Evolutionary conservation across 53 echinoderm and acorn worm genomes (phyloP), one percentile per base, ranked within the genome.

Genomic region (Holothuria leucospilota): DNA sequence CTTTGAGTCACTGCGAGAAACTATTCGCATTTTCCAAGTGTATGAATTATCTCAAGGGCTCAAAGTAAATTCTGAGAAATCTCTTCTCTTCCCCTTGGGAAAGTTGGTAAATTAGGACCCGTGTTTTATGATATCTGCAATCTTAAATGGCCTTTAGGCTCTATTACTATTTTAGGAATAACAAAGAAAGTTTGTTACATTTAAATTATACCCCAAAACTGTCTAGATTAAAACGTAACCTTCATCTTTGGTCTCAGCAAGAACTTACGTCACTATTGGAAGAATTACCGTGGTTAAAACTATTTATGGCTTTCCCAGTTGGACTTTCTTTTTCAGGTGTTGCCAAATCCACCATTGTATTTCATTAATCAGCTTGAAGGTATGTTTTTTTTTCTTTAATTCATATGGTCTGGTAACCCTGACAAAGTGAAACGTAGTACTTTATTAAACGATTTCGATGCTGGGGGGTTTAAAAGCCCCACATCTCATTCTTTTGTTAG

Each of bases 201-300:
- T 23, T 77, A 9, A 52, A 77, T 23, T 59, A 12, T 28, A 53
- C 26, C 2, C 78, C 39, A 16, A 78, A 78, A 21, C 59, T 78
- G 1, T 78, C 58, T 16, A 1, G 78, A 1, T 56, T 78, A 4
- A 78, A 56, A 11, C 15, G 58, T 78, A 25, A 24, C 16, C 25
- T 78, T 0, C 9, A 16, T 56, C 15, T 58, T 13, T 58, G 27
- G 59, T 78, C 78, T 27, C 53, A 59, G 3, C 25, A 59, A 1
- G 78, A 78, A 28, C 59, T 78, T 12, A 56, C 78, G 10, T 2
- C n/a, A n/a, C 58, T 12, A 78, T 78, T 18, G 59, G 78, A 4
- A 24, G 14, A n/a, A 58, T 58, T 0, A 59, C 59, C 8, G 24
- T 78, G 10, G 25, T n/a, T 56, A 78, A 78, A 53, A 13, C 56